Percentiles rank a stretch among this genome's conserved stretches.
phyloP scores from a whole-genome alignment of 2,113 vertebrate species.

The Emydocephalus ijimae region DNA sequence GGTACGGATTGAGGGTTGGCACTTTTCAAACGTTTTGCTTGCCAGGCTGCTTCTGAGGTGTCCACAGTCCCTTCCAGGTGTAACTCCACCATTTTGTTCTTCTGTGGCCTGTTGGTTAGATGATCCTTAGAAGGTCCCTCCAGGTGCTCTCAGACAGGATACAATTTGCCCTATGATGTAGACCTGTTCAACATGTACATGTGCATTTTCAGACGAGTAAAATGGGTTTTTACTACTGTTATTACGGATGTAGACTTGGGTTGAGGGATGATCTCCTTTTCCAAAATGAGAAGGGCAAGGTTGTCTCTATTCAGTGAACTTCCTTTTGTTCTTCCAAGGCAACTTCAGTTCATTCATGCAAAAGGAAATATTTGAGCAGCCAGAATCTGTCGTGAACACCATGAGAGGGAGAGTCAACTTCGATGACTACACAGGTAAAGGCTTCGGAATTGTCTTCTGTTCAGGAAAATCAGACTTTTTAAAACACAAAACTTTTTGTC shows the following conservation, averaged over 20 bases:
- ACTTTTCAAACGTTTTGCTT: not conserved
- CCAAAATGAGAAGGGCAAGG: not conserved
- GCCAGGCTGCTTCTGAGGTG: fast-evolving
- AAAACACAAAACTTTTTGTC: too few species aligned
- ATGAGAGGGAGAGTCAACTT: conserved; percentile 99
- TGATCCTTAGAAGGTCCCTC: not conserved
- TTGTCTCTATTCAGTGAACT: not conserved
- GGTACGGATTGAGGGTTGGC: conserved; percentile 64
- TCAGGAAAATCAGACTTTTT: not conserved
- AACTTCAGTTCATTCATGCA: conserved; percentile 99
- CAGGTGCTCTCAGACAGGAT: too few species aligned
- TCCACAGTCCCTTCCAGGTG: not conserved
- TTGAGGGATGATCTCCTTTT: not conserved
- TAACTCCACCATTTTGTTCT: not conserved
- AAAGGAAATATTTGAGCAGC: conserved; percentile 99
- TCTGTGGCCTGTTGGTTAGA: not conserved
- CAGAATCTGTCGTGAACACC: conserved; percentile 96
- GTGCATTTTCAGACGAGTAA: not conserved
- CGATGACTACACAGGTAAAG: conserved; percentile 91
- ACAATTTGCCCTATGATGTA: too few species aligned
- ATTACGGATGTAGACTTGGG: not conserved
- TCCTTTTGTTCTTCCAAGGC: conserved; percentile 65
- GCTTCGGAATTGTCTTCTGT: not conserved
- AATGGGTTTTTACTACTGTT: not conserved
- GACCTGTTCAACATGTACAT: too few species aligned